A percentile compares a stretch with the other conserved stretches of the same genome.
phyloP scores from a whole-genome alignment of 2,888 invertebrate genomes.

The Iselma pallidipennis region DNA sequence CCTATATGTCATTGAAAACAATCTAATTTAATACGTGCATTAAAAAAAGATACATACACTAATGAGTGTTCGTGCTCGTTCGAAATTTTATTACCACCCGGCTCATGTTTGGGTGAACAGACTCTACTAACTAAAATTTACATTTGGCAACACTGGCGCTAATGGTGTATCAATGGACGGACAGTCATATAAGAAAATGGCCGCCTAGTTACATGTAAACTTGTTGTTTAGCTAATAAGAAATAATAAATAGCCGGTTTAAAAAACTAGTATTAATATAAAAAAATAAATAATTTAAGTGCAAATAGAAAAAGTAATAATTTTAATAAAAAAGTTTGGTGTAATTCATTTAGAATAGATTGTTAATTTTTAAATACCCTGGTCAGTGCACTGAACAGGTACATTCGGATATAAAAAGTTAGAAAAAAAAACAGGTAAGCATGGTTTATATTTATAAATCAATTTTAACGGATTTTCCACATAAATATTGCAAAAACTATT shows the following conservation, averaged over 20 bases:
- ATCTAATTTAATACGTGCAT: too few relatives aligned
- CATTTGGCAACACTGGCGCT: too few relatives aligned
- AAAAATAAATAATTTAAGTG: neutral
- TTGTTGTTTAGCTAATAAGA: neutral
- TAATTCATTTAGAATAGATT: neutral
- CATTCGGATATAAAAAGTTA: neutral
- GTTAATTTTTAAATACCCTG: slow-evolving; percentile 2
- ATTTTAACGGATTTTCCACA: neutral
- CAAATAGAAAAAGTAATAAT: neutral
- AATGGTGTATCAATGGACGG: slow-evolving; percentile 1
- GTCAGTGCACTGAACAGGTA: neutral
- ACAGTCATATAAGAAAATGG: neutral
- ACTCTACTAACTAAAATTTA: too few relatives aligned
- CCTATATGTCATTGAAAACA: too few relatives aligned
- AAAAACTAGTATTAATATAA: neutral
- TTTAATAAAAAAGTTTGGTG: neutral
- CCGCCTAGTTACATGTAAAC: neutral
- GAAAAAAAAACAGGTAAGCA: neutral
- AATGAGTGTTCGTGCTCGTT: too few relatives aligned
- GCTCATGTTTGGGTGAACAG: too few relatives aligned
- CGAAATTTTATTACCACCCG: too few relatives aligned
- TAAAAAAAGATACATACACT: too few relatives aligned
- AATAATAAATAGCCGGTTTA: neutral
- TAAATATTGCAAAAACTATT: too few relatives aligned
- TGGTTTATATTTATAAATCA: neutral